phyloP scores from a whole-genome alignment of 2,888 invertebrate genomes.

The Cynaeus angustus region DNA sequence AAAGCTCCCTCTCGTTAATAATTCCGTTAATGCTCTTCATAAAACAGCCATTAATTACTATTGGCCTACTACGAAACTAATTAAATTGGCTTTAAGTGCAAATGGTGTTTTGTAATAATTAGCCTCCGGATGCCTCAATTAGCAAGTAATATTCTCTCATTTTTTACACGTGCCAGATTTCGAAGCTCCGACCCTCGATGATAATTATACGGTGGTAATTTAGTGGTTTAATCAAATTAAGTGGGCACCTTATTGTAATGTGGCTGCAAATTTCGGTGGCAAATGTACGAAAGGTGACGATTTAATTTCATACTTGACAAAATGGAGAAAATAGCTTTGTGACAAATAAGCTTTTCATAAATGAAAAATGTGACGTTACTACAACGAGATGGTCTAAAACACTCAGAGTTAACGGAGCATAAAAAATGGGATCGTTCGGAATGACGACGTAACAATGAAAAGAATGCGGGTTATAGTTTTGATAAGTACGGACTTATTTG shows the following conservation, averaged over 20 bases:
- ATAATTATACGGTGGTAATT: conserved; percentile 19
- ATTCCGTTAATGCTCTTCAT: conserved; percentile 27
- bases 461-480: neutral
- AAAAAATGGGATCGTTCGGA: neutral
- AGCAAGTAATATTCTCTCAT: conserved; percentile 19
- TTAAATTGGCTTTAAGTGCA: conserved; percentile 40
- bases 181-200: conserved; percentile 13
- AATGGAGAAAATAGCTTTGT: conserved; percentile 15
- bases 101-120: conserved; percentile 41
- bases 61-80: conserved; percentile 31
- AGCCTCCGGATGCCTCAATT: conserved; percentile 29
- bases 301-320: conserved; percentile 26
- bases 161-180: conserved; percentile 37
- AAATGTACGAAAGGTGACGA: neutral
- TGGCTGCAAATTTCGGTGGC: neutral
- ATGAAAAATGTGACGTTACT: conserved; percentile 15
- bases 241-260: conserved; percentile 14
- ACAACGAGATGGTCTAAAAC: neutral
- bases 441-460: neutral
- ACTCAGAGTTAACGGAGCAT: neutral
- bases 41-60: conserved; percentile 31
- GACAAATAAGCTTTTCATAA: conserved; percentile 30
- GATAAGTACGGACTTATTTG: neutral
- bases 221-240: conserved; percentile 35
- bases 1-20: conserved; percentile 20